Base-by-base conservation (phyloP, 2,797 vertebrate genomes). In the Anguilla anguilla region DNA sequence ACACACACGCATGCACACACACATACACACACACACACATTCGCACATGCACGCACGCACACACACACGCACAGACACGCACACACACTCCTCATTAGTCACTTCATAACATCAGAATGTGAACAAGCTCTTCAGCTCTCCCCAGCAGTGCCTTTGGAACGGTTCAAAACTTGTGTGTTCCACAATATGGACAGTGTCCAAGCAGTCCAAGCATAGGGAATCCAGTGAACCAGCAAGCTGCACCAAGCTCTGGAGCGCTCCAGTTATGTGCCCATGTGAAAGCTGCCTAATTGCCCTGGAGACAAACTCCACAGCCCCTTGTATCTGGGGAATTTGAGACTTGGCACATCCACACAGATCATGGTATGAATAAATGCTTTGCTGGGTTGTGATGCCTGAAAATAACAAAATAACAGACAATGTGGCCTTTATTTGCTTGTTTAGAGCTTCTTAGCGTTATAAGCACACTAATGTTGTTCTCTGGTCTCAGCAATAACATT, bases 331-430 rank as follows among this genome's bases (percentile, higher is more conserved):
- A 82, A 82, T 51, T 51, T 25, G 22, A 82, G 43, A 82, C 79
- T 51, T 51, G 46, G 43, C 46, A 82, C 79, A 82, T 25, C 77
- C 22, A 82, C 79, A 82, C 13, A 49, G 79, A 82, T 51, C 2
- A 82, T 49, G 43, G 79, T 82, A 46, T 82, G 46, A 82, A 82
- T 82, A 79, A 43, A 43, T 79, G 35, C 31, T 79, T 79, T 79
- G 35, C 74, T 22, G 6, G 74, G 35, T 46, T 17, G 19, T 79
- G 39, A 79, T 43, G 28, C 31, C 72, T 35, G 11, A 17, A 39
- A 39, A 74, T 39, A 77, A 69, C 15, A 79, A 17, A 22, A 43
- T 79, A 79, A 46, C 17, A 79, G 74, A 43, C 39, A 39, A 79
- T 79, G 35, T 46, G 15, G 25, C 22, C 46, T 7, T 51, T 82